Percentiles rank a stretch among this genome's conserved stretches.
phyloP scores from a whole-genome alignment of 2,797 vertebrate genomes.

The Salmo trutta region DNA sequence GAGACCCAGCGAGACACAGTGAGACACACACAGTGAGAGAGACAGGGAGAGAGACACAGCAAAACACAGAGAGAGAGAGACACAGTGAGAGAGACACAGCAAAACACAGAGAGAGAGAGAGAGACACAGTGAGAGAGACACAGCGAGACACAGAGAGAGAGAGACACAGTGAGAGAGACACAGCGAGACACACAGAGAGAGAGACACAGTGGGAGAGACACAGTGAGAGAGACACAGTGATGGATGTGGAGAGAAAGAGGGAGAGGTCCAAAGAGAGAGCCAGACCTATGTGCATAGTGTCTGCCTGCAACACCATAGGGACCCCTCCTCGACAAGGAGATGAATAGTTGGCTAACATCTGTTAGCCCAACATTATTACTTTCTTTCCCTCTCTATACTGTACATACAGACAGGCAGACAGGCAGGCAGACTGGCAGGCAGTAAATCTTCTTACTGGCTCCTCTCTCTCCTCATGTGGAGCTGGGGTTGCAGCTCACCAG shows the following conservation, averaged over 20 bases:
- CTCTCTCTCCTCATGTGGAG: slow-evolving; percentile 52
- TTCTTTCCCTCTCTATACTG: slow-evolving; percentile 52
- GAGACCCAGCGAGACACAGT: too few relatives aligned
- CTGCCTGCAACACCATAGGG: slow-evolving; percentile 57
- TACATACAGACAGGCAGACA: background rate
- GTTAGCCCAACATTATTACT: slow-evolving; percentile 78
- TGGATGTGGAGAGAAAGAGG: background rate
- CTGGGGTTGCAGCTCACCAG: slow-evolving; percentile 56
- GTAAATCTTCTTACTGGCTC: background rate
- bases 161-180: background rate
- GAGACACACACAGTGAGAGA: too few relatives aligned
- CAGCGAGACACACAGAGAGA: background rate
- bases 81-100: too few relatives aligned
- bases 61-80: too few relatives aligned
- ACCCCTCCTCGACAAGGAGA: slow-evolving; percentile 64
- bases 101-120: background rate
- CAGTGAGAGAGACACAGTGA: background rate
- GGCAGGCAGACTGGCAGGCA: too few relatives aligned
- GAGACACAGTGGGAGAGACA: too few relatives aligned
- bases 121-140: background rate
- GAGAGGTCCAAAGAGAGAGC: background rate
- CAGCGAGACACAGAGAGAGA: background rate
- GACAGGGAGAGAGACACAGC: too few relatives aligned
- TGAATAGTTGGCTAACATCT: slow-evolving; percentile 79
- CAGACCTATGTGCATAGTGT: slow-evolving; percentile 40